Base-by-base conservation (phyloP, 2,797 vertebrate genomes). In the Sebastes oblongus region DNA sequence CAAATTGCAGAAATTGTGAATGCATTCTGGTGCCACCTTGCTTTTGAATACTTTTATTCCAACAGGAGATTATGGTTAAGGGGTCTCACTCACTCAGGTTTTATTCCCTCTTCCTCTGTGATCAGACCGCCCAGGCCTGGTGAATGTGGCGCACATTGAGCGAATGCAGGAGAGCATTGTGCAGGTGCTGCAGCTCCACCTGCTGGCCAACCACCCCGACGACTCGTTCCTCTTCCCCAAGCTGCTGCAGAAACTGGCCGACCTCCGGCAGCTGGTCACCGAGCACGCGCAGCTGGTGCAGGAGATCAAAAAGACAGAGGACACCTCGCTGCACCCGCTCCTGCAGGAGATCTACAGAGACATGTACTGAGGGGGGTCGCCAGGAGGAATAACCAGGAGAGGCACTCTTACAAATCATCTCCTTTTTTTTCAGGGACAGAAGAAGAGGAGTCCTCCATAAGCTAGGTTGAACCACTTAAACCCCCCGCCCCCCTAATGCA, bases 281-380 rank as follows among this genome's bases (percentile, higher is more conserved):
- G 98, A 99, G 91, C 98, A 99, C 0, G 98, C 98, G 0, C 96
- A 97, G 75, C 96, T 99, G 39, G 97, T 99, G 73, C 98, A 98
- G 93, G 95, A 98, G 88, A 98, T 99, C 94, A 99, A 98, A 93
- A 98, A 97, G 96, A 98, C 97, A n/a, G 97, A 99, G 91, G 98
- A 99, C 22, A 97, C 97, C 0, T 96, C 97, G 2, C 95, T 99
- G 80, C 98, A 99, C 89, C 98, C 98, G 4, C 95, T 99, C 71
- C 95, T 99, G 89, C 98, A 99, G 86, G 98, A 99, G 89, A 99
- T 99, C 91, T 99, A 99, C 95, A 96, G 95, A 94, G 98, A 99
- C 94, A 98, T 99, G 98, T 99, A 99, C 93, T 99, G 93, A 97
- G 64, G 76, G 76, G 36, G 36, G 30, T 75, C 32, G 46, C 68